A percentile compares a stretch with the other conserved stretches of the same genome.
These are phyloP conservation scores for Drosophila kepulauana DNA, from an alignment of 1,140 invertebrate species.

Conservation along the genomic window DNA sequence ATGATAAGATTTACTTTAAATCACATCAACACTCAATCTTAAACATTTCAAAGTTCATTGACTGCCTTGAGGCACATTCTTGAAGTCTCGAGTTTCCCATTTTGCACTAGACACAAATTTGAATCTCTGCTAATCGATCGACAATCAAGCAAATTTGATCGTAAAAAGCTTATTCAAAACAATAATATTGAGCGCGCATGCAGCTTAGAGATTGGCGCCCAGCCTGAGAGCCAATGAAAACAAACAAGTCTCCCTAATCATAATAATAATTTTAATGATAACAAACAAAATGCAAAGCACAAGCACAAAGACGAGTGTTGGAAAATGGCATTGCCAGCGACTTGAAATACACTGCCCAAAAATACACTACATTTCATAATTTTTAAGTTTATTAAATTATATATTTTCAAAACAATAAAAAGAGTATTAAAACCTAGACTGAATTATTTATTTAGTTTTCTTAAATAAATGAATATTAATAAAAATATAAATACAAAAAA, in stretches of 20 bases:
- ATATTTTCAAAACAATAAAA: too few species aligned
- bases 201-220: constrained; percentile 10
- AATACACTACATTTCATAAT: neutral
- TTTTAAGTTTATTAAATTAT: too few species aligned
- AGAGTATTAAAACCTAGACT: too few species aligned
- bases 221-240: constrained; percentile 1
- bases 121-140: neutral
- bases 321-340: neutral
- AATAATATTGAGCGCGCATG: neutral
- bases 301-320: neutral
- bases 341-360: neutral
- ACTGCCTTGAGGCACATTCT: too few species aligned
- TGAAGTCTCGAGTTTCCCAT: too few species aligned
- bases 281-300: constrained; percentile 7
- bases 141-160: neutral
- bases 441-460: too few species aligned
- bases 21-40: too few species aligned
- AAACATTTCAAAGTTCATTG: too few species aligned
- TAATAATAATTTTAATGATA: constrained; percentile 1
- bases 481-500: too few species aligned
- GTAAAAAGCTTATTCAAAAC: neutral
- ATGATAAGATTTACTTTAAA: too few species aligned
- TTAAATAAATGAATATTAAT: too few species aligned
- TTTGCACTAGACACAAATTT: neutral
- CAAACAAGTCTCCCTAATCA: constrained; percentile 4